These are phyloP conservation scores for Lycaon pictus DNA, from an alignment of 2,113 vertebrate species.

Conservation along the genomic window DNA sequence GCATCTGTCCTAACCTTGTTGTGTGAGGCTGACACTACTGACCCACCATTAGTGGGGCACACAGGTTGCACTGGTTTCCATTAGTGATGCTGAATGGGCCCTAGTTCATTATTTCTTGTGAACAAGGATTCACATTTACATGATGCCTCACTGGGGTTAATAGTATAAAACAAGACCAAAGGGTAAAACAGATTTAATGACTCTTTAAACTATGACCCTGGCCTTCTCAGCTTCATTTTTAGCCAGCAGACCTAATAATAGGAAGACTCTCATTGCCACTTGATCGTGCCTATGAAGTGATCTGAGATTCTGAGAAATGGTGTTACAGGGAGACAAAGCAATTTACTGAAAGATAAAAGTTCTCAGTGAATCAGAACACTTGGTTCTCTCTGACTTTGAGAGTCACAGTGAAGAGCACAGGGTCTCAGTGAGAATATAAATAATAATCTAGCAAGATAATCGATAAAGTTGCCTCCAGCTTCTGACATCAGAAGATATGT, in stretches of 20 bases:
- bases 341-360: not conserved
- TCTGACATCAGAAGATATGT: not conserved
- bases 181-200: slow-evolving; percentile 12
- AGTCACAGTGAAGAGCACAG: not conserved
- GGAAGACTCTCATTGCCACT: slow-evolving; percentile 33
- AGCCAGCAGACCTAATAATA: slow-evolving; percentile 66
- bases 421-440: not conserved
- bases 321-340: not conserved
- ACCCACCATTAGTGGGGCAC: no score
- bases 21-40: not conserved
- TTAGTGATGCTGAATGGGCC: not conserved
- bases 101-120: not conserved
- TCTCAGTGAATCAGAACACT: not conserved
- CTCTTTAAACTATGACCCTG: slow-evolving; percentile 18
- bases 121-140: not conserved
- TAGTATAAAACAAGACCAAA: not conserved
- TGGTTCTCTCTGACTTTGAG: not conserved
- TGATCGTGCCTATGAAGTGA: not conserved
- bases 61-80: not conserved
- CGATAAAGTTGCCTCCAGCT: not conserved
- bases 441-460: not conserved
- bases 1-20: not conserved
- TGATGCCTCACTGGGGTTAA: not conserved
- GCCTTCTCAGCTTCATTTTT: slow-evolving; percentile 50
- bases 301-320: slow-evolving; percentile 30